Evolutionary conservation across 1,140 invertebrate genomes (phyloP).

Genomic region (Drosophila tropicalis): DNA sequence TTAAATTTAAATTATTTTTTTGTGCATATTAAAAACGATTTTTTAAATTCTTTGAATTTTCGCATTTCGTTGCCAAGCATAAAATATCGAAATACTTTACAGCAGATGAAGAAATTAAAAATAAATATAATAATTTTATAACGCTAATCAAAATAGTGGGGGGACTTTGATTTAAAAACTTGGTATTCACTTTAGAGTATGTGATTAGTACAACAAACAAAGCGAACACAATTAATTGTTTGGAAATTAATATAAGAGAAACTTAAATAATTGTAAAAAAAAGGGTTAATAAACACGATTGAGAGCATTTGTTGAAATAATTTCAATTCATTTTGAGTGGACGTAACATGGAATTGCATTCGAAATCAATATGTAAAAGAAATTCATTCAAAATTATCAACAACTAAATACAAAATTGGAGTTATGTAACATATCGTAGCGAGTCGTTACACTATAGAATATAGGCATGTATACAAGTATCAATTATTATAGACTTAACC

Average conservation of each 20-base stretch:
- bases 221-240: constrained; percentile 16
- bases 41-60: constrained; percentile 51
- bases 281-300: constrained; percentile 44
- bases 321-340: constrained; percentile 57
- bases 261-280: neutral
- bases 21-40: constrained; percentile 54
- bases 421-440: neutral
- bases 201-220: constrained; percentile 22
- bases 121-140: constrained; percentile 11
- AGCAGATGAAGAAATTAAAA: constrained; percentile 6
- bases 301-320: constrained; percentile 41
- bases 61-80: constrained; percentile 44
- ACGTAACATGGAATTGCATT: constrained; percentile 67
- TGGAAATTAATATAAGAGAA: constrained; percentile 13
- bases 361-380: constrained; percentile 48
- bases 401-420: constrained; percentile 45
- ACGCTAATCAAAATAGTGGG: constrained; percentile 32
- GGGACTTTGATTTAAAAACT: constrained; percentile 12
- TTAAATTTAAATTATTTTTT: constrained; percentile 65
- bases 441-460: neutral
- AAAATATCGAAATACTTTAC: constrained; percentile 33
- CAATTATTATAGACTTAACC: neutral
- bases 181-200: neutral
- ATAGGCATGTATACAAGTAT: constrained; percentile 26
- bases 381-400: constrained; percentile 7